A percentile compares a stretch with the other conserved stretches of the same genome.
These are phyloP conservation scores for Trachelipus rathkii DNA, from an alignment of 1,140 invertebrate species.

Conservation along the genomic window DNA sequence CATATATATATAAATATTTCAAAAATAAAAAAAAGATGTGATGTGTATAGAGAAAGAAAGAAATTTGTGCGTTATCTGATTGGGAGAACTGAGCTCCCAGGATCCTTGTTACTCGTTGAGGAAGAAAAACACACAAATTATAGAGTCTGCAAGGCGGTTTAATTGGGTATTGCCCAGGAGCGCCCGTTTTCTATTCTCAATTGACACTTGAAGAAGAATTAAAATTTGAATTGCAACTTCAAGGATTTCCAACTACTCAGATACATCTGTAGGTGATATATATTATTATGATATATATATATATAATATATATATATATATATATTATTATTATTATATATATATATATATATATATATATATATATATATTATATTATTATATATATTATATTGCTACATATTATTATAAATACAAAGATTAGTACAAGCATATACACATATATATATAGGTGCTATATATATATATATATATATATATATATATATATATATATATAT, in stretches of 20 bases:
- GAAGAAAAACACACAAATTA: neutral
- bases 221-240: neutral
- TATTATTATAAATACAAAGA: too few species aligned
- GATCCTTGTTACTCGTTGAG: neutral
- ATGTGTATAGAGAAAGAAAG: neutral
- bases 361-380: too few species aligned
- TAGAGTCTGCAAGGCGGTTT: neutral
- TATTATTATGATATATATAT: too few species aligned
- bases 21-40: neutral
- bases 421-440: too few species aligned
- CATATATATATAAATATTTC: neutral
- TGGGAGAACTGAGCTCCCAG: neutral
- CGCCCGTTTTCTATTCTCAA: neutral
- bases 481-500: too few species aligned
- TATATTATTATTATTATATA: too few species aligned
- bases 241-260: neutral
- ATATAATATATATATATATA: too few species aligned
- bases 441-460: too few species aligned
- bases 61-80: neutral
- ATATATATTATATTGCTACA: too few species aligned
- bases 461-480: too few species aligned
- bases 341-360: too few species aligned
- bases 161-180: neutral
- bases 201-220: neutral
- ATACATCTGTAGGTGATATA: too few species aligned